Conservation (phyloP, 2,113 vertebrate species). For the Morone chrysops region DNA sequence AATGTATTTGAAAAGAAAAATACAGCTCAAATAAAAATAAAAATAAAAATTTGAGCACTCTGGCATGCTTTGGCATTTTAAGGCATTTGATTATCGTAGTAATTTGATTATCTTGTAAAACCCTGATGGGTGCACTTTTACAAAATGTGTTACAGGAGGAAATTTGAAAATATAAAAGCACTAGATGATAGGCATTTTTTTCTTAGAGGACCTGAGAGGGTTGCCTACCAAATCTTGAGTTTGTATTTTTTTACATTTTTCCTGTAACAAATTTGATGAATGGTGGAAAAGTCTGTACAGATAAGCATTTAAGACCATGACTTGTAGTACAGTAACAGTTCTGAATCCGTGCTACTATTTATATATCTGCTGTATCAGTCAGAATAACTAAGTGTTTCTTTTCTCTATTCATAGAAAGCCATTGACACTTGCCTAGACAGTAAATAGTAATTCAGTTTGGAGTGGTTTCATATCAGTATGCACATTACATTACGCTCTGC, state of each 20-base stretch:
- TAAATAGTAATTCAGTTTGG: conserved; percentile 14
- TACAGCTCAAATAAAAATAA: not conserved
- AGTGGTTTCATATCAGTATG: not conserved
- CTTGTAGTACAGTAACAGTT: not conserved
- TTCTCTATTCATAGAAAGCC: not conserved
- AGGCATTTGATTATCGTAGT: not conserved
- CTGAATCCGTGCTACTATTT: not conserved
- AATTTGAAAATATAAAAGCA: not conserved
- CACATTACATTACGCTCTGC: conserved; percentile 2
- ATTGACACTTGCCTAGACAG: not conserved
- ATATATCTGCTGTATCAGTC: not conserved
- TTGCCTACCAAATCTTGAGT: not conserved
- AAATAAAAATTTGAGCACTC: not conserved
- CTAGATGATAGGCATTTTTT: not conserved
- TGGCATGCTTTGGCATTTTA: not conserved
- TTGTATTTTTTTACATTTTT: not conserved
- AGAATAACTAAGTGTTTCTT: not conserved
- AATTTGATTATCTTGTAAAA: not conserved
- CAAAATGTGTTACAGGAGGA: not conserved
- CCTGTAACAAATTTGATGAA: not conserved
- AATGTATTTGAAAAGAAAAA: not conserved
- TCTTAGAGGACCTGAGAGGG: too few relatives aligned
- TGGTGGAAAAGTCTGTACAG: not conserved
- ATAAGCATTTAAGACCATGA: not conserved
- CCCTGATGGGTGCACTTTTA: not conserved